phyloP scores from a whole-genome alignment of 2,797 vertebrate species.

The Danio choprae region DNA sequence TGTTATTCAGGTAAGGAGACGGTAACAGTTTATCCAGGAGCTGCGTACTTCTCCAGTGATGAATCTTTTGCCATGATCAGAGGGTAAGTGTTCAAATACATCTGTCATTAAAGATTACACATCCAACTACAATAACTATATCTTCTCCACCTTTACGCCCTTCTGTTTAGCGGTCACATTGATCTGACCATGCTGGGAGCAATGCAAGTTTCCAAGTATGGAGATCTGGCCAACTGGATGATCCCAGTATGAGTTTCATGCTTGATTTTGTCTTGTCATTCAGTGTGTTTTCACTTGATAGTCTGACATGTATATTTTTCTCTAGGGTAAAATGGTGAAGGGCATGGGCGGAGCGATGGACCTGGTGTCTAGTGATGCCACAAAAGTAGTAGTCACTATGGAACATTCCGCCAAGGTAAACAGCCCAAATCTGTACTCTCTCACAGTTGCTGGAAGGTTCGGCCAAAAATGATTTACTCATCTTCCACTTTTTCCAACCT shows the following conservation, averaged over 20 bases:
- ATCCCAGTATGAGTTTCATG: constrained; percentile 80
- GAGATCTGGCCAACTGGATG: constrained; percentile 89
- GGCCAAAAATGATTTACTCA: neutral
- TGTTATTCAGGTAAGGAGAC: constrained; percentile 83
- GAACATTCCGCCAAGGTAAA: constrained; percentile 87
- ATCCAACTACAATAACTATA: too few relatives aligned
- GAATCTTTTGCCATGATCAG: constrained; percentile 90
- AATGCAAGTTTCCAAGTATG: constrained; percentile 87
- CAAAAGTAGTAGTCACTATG: constrained; percentile 98
- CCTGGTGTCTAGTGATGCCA: constrained; percentile 91
- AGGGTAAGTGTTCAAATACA: constrained; percentile 75
- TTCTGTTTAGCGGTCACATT: constrained; percentile 79
- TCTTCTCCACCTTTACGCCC: neutral
- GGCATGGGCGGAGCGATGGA: constrained; percentile 99
- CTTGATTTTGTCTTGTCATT: neutral
- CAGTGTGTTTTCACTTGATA: constrained; percentile 54
- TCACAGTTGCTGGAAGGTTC: neutral
- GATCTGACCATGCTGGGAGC: constrained; percentile 87
- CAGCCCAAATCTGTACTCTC: neutral
- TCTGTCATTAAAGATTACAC: neutral
- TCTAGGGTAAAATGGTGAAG: constrained; percentile 97
- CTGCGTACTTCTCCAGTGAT: constrained; percentile 86
- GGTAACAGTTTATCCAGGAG: constrained; percentile 84
- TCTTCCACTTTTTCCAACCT: too few relatives aligned
- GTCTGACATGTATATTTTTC: neutral